Evolutionary conservation across 2,797 vertebrate genomes (phyloP), one percentile per base, ranked within the genome.

Genomic region (Chiroxiphia lanceolata): DNA sequence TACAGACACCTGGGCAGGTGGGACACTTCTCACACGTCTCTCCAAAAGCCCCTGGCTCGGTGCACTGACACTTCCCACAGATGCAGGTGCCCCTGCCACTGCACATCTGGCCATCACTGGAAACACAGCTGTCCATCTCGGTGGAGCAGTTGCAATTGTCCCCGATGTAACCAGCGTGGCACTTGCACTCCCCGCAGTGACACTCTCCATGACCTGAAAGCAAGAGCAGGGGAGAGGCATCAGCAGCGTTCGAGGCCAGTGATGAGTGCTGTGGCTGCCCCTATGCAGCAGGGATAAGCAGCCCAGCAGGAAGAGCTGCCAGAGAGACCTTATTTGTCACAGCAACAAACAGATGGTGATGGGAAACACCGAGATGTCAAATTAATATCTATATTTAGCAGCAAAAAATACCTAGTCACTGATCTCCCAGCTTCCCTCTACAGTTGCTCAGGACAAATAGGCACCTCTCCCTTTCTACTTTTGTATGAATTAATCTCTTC

Each of bases 131-230:
- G 8, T 97, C 97, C 2, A 96, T 98, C 96, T 99, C 98, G 0
- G 98, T 99, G 23, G 99, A 99, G 95, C 99, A 99, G 98, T 99
- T 99, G 92, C 99, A 99, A 98, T 99, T 99, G 98, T 99, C 99
- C 16, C 99, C 99, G 0, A 99, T 90, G 96, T 98, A 99, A 4
- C 99, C 98, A 0, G 98, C 97, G 0, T 99, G 98, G 96, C 99
- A 99, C 93, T 99, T 99, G 94, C 99, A 99, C 97, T 99, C 99
- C 10, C 99, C 99, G 0, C 99, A 99, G 97, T 99, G 99, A 92
- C 99, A 99, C 36, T 99, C 99, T 1, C 99, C 99, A 0, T 99
- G 99, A 96, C 99, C 99, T 99, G 96, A 17, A 95, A 85, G 63
- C 6, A 23, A 96, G 11, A 95, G 45, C 27, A 31, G 51, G 4